Base-by-base conservation (phyloP, 2,113 vertebrate genomes). In the Accipiter cooperii region DNA sequence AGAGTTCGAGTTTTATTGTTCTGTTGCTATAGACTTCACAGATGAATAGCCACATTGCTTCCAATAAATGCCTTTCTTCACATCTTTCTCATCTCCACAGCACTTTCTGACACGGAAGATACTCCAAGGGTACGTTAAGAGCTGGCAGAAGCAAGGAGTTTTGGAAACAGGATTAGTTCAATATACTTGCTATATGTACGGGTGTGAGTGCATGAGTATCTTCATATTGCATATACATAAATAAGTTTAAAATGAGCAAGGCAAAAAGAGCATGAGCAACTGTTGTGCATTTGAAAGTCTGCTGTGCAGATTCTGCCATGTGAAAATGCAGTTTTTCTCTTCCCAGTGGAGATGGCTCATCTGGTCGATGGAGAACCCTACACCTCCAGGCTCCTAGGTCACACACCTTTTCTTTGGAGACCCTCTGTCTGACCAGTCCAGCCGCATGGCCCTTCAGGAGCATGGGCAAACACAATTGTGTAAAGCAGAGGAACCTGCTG, bases 1-100 rank as follows among this genome's bases (percentile, higher is more conserved):
- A 17, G 60, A 47, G 76, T 65, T 91, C 12, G 9, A 51, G 65
- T 91, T 97, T 93, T 96, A 97, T 97, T 91, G 93, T 94, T 97
- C 94, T 95, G 91, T 90, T 94, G 81, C 87, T 85, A 66, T 34
- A 96, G 91, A 83, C 87, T 97, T 96, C 97, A 93, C 92, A 94
- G 94, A 94, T 93, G 94, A 92, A 70, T 77, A 70, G 58, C 60
- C 68, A 16, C 74, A 68, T 44, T 55, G 60, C 89, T 96, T 90
- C 85, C 86, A 91, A 71, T 81, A 94, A 95, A 95, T 81, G 55
- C 84, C 68, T 69, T 82, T 89, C 57, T 84, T 52, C 49, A 7
- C 52, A 38, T 57, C 90, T 95, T 71, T 82, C 74, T 77, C 81
- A 49, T 93, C 95, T 91, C 87, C 75, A 82, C 69, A 13, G 61